Conservation (phyloP, 1,140 invertebrate genomes). For the Sinonovacula constricta region DNA sequence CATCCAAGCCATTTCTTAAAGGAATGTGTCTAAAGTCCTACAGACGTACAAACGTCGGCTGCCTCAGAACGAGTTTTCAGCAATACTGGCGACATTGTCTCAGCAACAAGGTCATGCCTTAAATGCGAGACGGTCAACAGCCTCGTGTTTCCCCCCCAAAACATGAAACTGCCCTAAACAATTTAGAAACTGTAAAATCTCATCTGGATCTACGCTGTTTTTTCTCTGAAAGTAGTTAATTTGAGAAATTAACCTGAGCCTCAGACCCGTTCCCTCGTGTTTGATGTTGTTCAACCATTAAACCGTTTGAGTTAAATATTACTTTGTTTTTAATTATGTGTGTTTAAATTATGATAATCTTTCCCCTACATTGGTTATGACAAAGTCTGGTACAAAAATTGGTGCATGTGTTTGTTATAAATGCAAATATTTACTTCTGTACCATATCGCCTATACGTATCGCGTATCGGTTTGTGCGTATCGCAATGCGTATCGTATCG, state of each 20-base stretch:
- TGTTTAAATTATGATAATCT: neutral
- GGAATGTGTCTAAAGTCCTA: too few relatives aligned
- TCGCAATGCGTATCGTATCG: neutral
- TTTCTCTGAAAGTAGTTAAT: neutral
- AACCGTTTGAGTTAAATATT: neutral
- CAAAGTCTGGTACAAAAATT: neutral
- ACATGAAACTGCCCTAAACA: neutral
- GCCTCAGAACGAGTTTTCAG: too few relatives aligned
- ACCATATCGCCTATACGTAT: neutral
- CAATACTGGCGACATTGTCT: too few relatives aligned
- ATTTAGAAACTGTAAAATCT: neutral
- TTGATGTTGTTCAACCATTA: neutral
- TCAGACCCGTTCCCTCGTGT: neutral
- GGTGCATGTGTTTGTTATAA: neutral
- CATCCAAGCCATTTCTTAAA: too few relatives aligned
- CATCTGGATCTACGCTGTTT: neutral
- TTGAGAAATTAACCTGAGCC: neutral
- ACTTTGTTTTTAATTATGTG: too few relatives aligned
- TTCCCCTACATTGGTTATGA: neutral
- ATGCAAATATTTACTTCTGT: neutral
- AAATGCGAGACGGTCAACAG: too few relatives aligned
- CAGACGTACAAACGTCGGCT: too few relatives aligned
- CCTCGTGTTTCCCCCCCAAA: neutral
- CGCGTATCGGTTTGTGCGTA: neutral
- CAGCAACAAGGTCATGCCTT: too few relatives aligned